These are phyloP conservation scores for Eolophus roseicapilla DNA, from an alignment of 2,113 vertebrate genomes.

Conservation along the genomic window DNA sequence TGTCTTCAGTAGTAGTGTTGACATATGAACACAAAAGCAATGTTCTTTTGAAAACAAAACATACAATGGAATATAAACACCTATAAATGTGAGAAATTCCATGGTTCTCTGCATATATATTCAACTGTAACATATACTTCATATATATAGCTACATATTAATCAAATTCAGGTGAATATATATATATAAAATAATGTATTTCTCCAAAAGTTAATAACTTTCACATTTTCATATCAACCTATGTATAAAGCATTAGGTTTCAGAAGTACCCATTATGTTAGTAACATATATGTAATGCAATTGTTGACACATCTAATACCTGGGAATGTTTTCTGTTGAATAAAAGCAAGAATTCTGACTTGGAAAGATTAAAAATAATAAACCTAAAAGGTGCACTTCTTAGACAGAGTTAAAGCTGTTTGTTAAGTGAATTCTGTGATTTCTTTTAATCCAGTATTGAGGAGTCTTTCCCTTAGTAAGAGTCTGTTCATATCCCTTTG, in stretches of 20 bases:
- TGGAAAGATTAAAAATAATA: not conserved
- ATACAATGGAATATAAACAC: not conserved
- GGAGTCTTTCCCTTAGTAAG: not conserved
- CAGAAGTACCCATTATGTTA: not conserved
- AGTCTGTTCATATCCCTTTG: not conserved
- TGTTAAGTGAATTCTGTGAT: not conserved
- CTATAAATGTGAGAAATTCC: not conserved
- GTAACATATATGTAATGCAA: not conserved
- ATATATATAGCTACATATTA: not conserved
- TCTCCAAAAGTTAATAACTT: not conserved
- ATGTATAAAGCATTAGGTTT: not conserved
- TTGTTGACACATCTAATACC: not conserved
- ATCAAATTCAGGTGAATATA: not conserved
- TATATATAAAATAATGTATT: not conserved
- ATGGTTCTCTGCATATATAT: not conserved
- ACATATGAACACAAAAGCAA: not conserved
- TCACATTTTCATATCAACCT: not conserved
- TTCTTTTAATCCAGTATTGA: not conserved
- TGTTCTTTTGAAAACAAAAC: not conserved
- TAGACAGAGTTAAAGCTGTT: not conserved
- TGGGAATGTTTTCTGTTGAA: not conserved
- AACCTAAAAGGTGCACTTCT: not conserved
- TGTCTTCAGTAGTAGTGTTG: not conserved
- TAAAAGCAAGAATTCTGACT: not conserved
- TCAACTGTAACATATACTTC: not conserved